Conservation (phyloP, 2,888 invertebrate species). For the Agonum fuliginosum region DNA sequence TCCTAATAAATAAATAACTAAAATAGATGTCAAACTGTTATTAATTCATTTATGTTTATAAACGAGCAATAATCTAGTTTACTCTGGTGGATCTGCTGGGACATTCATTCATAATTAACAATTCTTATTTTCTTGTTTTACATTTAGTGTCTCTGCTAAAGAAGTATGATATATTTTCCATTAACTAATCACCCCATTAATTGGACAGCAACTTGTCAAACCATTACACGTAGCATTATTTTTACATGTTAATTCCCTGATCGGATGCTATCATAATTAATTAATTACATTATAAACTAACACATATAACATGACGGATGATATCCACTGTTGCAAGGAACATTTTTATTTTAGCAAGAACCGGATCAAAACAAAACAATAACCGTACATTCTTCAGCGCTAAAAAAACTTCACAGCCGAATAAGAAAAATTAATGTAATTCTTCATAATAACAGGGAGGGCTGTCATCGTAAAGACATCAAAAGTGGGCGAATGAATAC, state of each 20-base stretch:
- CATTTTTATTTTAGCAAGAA: not conserved
- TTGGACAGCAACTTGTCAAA: not conserved
- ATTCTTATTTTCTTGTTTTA: too few relatives aligned
- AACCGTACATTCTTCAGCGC: not conserved
- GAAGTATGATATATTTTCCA: not conserved
- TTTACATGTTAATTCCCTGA: not conserved
- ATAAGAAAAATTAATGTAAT: too few relatives aligned
- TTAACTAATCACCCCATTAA: not conserved
- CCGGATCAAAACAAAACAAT: conserved; percentile 3
- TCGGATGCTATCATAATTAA: conserved; percentile 15
- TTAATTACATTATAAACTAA: conserved; percentile 10
- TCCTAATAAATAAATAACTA: too few relatives aligned
- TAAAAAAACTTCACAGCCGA: not conserved
- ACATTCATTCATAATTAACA: too few relatives aligned
- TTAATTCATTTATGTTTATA: too few relatives aligned
- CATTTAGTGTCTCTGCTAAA: too few relatives aligned
- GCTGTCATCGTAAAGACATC: conserved; percentile 42
- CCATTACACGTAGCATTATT: not conserved
- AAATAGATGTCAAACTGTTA: too few relatives aligned
- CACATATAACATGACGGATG: not conserved
- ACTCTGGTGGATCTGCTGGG: too few relatives aligned
- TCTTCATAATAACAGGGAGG: not conserved
- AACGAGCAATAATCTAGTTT: too few relatives aligned
- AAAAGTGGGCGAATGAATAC: conserved; percentile 38
- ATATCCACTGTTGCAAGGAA: not conserved